Conservation (phyloP, 2,113 vertebrate genomes). For the Cyanoliseus patagonus region DNA sequence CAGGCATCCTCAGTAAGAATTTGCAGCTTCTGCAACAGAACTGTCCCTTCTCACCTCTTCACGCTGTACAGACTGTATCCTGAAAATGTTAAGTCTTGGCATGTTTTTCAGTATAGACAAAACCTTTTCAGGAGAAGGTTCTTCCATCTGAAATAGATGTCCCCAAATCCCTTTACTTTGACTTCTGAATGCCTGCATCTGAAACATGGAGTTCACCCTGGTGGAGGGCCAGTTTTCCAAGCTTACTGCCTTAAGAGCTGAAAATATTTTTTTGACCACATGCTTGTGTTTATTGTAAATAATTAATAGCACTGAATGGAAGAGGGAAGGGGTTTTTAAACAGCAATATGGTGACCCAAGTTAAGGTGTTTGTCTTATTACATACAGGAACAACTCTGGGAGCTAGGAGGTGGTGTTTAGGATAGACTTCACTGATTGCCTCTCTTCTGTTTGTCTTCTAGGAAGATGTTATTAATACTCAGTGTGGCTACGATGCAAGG, state of each 20-base stretch:
- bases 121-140: neutral
- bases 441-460: slow-evolving; percentile 40
- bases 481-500: slow-evolving; percentile 95
- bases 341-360: neutral
- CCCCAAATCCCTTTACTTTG: neutral
- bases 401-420: neutral
- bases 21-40: neutral
- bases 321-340: neutral
- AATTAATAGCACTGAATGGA: neutral
- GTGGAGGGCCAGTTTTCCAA: neutral
- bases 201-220: neutral
- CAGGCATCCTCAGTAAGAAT: neutral
- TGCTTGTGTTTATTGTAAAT: neutral
- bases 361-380: neutral
- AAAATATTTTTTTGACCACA: neutral
- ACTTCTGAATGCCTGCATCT: neutral
- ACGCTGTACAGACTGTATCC: neutral
- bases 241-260: neutral
- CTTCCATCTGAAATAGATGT: neutral
- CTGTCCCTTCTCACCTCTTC: neutral
- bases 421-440: neutral
- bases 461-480: slow-evolving; percentile 98
- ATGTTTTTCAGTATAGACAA: neutral
- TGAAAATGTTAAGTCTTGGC: neutral
- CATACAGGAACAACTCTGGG: neutral